Conservation (phyloP, 2,113 vertebrate species). For the Crotalus horridus region DNA sequence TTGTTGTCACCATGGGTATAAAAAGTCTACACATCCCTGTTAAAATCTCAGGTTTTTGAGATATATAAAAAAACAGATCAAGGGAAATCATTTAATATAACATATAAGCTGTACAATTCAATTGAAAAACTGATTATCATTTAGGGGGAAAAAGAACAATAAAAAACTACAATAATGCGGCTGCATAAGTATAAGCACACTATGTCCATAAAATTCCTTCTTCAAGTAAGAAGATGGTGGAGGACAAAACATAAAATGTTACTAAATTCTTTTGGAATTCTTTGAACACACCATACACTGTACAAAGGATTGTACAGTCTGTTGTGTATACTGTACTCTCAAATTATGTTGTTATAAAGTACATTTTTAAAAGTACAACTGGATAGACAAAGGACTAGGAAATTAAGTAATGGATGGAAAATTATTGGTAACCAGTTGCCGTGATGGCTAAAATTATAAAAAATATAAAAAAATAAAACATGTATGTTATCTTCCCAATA, state of each 20-base stretch:
- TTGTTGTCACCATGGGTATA: no score
- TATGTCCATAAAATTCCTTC: not conserved
- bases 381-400: conserved; percentile 24
- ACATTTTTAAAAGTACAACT: conserved; percentile 28
- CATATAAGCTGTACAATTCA: no score
- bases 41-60: no score
- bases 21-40: no score
- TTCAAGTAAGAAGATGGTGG: not conserved
- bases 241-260: not conserved
- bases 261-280: not conserved
- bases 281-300: not conserved
- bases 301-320: not conserved
- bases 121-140: no score
- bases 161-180: no score
- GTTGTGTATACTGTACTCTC: not conserved
- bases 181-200: no score
- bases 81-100: no score
- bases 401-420: not conserved
- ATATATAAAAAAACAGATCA: no score
- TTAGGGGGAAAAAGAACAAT: no score
- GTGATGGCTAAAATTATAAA: conserved; percentile 1
- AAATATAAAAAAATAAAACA: not conserved
- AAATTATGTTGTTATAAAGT: conserved; percentile 31
- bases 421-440: conserved; percentile 12
- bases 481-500: not conserved